Conservation (phyloP, 1,140 invertebrate species). For the Drosophila aff. region DNA sequence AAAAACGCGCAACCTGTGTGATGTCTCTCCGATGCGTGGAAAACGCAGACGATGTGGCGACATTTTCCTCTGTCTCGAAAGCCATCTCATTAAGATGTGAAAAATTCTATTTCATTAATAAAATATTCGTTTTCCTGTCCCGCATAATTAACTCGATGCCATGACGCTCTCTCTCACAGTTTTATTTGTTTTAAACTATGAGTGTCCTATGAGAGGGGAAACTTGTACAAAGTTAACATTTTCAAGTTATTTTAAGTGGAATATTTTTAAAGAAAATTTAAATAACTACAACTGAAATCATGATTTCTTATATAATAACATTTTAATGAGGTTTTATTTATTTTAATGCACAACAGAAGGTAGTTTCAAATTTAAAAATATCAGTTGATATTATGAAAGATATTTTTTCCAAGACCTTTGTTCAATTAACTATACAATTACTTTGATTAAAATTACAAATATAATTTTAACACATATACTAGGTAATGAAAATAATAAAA, state of each 20-base stretch:
- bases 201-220: background rate
- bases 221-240: background rate
- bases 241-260: background rate
- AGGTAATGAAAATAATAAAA: background rate
- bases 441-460: background rate
- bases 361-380: too few species aligned
- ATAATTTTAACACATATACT: background rate
- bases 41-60: constrained; percentile 68
- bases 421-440: background rate
- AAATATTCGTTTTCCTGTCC: constrained; percentile 34
- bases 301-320: too few species aligned
- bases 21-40: constrained; percentile 14
- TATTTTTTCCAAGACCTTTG: too few species aligned
- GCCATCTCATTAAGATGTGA: constrained; percentile 48
- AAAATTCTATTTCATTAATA: constrained; percentile 49
- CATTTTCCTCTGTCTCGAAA: constrained; percentile 30
- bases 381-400: too few species aligned
- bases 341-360: background rate
- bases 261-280: background rate
- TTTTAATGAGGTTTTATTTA: background rate
- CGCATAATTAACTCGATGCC: constrained; percentile 39
- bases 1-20: constrained; percentile 30
- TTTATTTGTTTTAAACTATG: constrained; percentile 15
- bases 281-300: background rate
- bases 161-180: constrained; percentile 3